Conservation (phyloP, 2,888 invertebrate species). For the Volucella bombylans region DNA sequence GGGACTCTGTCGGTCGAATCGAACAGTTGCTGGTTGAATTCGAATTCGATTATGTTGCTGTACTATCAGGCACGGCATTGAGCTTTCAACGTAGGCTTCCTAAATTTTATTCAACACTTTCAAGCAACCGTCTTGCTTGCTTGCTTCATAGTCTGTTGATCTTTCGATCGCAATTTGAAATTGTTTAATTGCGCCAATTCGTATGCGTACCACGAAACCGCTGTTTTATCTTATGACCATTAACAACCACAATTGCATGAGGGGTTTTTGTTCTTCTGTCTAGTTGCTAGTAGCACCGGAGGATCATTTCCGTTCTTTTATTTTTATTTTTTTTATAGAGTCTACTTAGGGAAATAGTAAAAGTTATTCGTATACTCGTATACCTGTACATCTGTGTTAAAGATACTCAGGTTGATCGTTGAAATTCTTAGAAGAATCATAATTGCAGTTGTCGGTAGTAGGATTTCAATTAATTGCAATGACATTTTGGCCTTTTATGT, state of each 20-base stretch:
- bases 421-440: slow-evolving; percentile 55
- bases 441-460: slow-evolving; percentile 16
- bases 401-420: slow-evolving; percentile 27
- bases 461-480: slow-evolving; percentile 17
- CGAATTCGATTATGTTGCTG: not conserved
- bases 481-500: slow-evolving; percentile 25
- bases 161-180: slow-evolving; percentile 41
- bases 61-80: slow-evolving; percentile 44
- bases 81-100: slow-evolving; percentile 49
- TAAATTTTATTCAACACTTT: slow-evolving; percentile 17
- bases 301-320: slow-evolving; percentile 39
- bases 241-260: slow-evolving; percentile 47
- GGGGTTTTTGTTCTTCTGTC: slow-evolving; percentile 33
- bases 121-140: not conserved
- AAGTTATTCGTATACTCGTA: slow-evolving; percentile 2
- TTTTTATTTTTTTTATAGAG: not conserved
- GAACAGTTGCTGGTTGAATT: slow-evolving; percentile 32
- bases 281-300: slow-evolving; percentile 43
- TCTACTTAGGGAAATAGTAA: not conserved
- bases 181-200: slow-evolving; percentile 48
- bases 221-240: slow-evolving; percentile 56
- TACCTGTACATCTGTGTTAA: not conserved
- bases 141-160: slow-evolving; percentile 39
- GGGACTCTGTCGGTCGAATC: slow-evolving; percentile 22
- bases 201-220: slow-evolving; percentile 46